Percentiles rank a stretch among this genome's conserved stretches.
phyloP scores from a whole-genome alignment of 2,797 vertebrate genomes.

The Dicrostonyx torquatus region DNA sequence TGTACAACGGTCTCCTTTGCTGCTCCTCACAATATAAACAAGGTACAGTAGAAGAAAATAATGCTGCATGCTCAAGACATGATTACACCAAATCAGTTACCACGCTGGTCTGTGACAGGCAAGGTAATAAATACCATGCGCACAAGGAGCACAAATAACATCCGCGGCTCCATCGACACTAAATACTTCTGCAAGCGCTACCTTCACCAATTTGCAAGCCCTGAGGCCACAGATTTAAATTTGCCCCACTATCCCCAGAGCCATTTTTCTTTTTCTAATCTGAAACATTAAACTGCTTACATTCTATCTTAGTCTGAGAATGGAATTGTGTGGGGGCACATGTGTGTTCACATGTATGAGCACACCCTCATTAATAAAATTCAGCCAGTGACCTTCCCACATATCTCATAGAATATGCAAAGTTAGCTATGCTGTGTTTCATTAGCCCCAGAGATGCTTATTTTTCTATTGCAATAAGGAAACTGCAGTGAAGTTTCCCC shows the following conservation, averaged over 20 bases:
- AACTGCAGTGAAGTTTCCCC: neutral
- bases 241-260: neutral
- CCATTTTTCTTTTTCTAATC: conserved; percentile 31
- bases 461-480: conserved; percentile 39
- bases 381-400: conserved; percentile 1
- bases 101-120: neutral
- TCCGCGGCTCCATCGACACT: neutral
- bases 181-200: neutral
- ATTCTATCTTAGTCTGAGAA: conserved; percentile 1
- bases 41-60: conserved; percentile 1
- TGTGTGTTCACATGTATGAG: neutral
- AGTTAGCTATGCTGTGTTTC: neutral
- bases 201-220: neutral
- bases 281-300: neutral
- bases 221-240: neutral
- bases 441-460: neutral
- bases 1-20: neutral
- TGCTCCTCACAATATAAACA: neutral
- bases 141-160: neutral
- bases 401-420: conserved; percentile 18
- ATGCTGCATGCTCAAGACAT: neutral
- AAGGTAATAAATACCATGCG: neutral
- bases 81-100: neutral
- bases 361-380: neutral
- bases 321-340: neutral